Conservation (phyloP, 2,797 vertebrate species). For the Anabas testudineus region DNA sequence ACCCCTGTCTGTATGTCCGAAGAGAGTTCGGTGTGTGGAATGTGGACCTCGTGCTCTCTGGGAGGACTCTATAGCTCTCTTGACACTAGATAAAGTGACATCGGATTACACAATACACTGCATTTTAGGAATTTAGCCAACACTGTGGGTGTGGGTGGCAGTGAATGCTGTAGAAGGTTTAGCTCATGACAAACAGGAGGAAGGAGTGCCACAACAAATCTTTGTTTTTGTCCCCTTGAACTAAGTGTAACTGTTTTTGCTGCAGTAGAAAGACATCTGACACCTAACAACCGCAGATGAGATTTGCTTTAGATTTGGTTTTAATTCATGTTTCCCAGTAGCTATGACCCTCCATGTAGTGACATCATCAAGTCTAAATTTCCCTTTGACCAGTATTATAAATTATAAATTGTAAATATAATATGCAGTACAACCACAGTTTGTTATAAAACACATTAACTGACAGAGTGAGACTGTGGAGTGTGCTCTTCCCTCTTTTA, state of each 20-base stretch:
- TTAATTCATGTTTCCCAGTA: background rate
- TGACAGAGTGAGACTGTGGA: no score
- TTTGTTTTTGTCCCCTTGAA: background rate
- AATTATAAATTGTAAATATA: no score
- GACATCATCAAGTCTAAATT: conserved; percentile 6
- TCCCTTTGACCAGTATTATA: background rate
- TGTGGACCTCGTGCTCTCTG: conserved; percentile 54
- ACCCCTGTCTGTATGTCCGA: conserved; percentile 66
- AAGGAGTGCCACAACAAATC: background rate
- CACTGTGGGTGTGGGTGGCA: background rate
- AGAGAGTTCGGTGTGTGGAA: conserved; percentile 59
- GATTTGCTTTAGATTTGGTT: background rate
- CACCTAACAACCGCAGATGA: background rate
- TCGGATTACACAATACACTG: conserved; percentile 28
- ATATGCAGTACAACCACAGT: no score
- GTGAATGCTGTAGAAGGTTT: background rate
- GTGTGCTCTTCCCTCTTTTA: no score
- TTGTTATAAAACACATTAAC: no score
- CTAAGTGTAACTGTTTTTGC: background rate
- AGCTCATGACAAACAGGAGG: conserved; percentile 13
- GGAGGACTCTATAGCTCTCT: conserved; percentile 34
- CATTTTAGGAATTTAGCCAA: conserved; percentile 27
- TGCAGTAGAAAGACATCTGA: background rate
- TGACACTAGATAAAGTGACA: conserved; percentile 24
- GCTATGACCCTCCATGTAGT: conserved; percentile 1